phyloP scores from a whole-genome alignment of 2,888 invertebrate species.

The Acanthosepion pharaonis region DNA sequence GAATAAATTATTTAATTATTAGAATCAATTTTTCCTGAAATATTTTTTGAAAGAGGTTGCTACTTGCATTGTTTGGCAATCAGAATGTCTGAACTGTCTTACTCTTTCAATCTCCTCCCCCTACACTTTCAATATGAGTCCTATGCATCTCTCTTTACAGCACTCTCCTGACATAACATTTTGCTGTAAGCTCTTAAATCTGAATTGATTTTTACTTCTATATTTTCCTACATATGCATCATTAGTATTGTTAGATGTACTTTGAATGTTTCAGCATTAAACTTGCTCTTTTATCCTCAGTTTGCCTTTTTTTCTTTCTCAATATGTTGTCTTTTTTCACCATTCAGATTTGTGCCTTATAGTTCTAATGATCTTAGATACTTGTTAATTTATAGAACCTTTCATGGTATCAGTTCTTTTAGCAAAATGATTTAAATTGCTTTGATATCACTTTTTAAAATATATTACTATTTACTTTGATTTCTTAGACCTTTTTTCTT shows the following conservation, averaged over 20 bases:
- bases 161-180: not conserved
- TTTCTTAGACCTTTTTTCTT: no score
- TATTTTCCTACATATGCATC: not conserved
- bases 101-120: not conserved
- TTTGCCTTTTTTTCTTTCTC: not conserved
- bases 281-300: not conserved
- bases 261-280: not conserved
- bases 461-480: no score
- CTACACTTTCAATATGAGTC: not conserved
- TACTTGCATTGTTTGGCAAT: not conserved
- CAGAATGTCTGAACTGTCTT: not conserved
- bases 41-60: not conserved
- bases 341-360: not conserved
- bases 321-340: not conserved
- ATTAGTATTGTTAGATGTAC: not conserved
- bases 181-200: constrained; percentile 4
- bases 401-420: no score
- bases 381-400: no score
- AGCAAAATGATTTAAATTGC: no score
- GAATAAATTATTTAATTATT: not conserved
- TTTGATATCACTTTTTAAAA: no score
- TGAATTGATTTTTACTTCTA: not conserved
- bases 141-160: not conserved
- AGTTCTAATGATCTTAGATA: not conserved
- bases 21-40: not conserved